phyloP scores from a whole-genome alignment of 2,797 vertebrate genomes.

The Lateolabrax maculatus region DNA sequence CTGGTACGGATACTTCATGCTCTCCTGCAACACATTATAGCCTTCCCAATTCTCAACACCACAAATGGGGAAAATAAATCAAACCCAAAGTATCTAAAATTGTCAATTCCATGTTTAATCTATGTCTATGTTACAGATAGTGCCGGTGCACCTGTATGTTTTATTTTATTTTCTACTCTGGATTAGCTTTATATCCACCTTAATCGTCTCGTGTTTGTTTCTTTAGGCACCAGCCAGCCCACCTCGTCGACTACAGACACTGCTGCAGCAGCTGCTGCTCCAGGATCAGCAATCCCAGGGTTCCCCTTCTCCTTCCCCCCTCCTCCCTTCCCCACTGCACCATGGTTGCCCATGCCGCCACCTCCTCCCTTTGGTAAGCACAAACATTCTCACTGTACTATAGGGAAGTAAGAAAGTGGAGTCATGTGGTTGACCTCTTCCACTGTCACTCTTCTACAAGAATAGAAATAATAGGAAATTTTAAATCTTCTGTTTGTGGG shows the following conservation, averaged over 20 bases:
- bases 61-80: background rate
- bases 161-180: background rate
- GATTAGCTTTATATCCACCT: background rate
- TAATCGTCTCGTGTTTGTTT: slow-evolving; percentile 17
- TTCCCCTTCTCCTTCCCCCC: slow-evolving; percentile 91
- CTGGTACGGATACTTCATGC: slow-evolving; percentile 72
- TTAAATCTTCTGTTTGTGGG: background rate
- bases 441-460: too few relatives aligned
- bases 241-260: slow-evolving; percentile 72
- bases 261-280: slow-evolving; percentile 66
- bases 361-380: slow-evolving; percentile 92
- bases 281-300: slow-evolving; percentile 83
- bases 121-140: background rate
- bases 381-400: too few relatives aligned
- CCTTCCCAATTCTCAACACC: too few relatives aligned
- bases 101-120: too few relatives aligned
- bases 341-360: slow-evolving; percentile 94
- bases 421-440: background rate
- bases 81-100: background rate
- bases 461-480: background rate
- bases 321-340: slow-evolving; percentile 88
- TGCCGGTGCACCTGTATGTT: background rate
- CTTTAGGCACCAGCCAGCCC: slow-evolving; percentile 76
- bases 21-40: background rate
- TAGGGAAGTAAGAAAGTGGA: too few relatives aligned